Evolutionary conservation across 2,888 invertebrate genomes (phyloP).

Genomic region (Erebia ligea): DNA sequence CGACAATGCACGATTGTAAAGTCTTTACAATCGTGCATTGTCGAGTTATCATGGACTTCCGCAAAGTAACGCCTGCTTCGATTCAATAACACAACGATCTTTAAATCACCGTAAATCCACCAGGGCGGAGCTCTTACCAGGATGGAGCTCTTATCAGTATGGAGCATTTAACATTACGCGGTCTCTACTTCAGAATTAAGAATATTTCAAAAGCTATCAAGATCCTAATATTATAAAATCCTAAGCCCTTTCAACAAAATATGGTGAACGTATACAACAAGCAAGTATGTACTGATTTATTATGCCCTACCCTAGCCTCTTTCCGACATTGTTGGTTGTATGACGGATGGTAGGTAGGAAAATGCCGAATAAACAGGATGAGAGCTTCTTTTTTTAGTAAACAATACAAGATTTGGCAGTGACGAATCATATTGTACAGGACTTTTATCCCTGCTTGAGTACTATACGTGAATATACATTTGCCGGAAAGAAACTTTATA

Average conservation of each 20-base stretch:
- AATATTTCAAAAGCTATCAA: too few relatives aligned
- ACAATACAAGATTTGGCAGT: slow-evolving; percentile 36
- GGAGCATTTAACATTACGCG: too few relatives aligned
- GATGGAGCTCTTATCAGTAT: too few relatives aligned
- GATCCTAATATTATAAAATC: too few relatives aligned
- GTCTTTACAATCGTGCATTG: too few relatives aligned
- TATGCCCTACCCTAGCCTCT: slow-evolving; percentile 37
- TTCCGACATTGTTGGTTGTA: slow-evolving; percentile 45
- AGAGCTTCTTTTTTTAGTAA: slow-evolving; percentile 38
- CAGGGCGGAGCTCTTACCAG: too few relatives aligned
- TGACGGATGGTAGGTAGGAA: slow-evolving; percentile 50
- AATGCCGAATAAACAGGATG: slow-evolving; percentile 41
- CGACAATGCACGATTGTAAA: too few relatives aligned
- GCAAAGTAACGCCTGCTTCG: too few relatives aligned
- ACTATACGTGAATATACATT: not conserved
- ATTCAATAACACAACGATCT: too few relatives aligned
- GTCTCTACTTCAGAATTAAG: too few relatives aligned
- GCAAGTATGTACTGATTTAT: slow-evolving; percentile 57
- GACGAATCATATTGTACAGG: slow-evolving; percentile 22
- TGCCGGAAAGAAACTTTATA: not conserved
- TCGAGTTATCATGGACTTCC: too few relatives aligned
- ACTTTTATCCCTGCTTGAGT: not conserved
- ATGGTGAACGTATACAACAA: slow-evolving; percentile 49
- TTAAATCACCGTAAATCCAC: too few relatives aligned
- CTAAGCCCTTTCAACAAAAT: slow-evolving; percentile 41